Evolutionary conservation across 2,113 vertebrate species (phyloP).

Genomic region (Cathartes aura): DNA sequence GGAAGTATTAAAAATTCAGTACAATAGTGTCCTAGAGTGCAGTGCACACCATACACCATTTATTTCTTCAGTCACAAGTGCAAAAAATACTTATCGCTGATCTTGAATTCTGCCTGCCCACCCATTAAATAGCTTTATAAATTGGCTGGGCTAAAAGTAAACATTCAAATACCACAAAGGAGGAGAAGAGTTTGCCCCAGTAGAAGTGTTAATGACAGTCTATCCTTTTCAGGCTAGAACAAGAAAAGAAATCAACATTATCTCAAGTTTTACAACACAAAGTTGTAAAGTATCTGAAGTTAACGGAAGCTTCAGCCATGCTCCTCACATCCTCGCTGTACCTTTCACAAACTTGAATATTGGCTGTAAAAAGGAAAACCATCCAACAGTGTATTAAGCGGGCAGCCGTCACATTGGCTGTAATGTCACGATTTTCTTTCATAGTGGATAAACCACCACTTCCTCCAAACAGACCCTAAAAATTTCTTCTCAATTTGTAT

Average conservation of each 20-base stretch:
- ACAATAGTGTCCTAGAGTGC: background rate
- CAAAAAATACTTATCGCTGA: background rate
- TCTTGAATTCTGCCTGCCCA: background rate
- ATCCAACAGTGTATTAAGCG: background rate
- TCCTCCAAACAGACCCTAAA: background rate
- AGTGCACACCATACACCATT: background rate
- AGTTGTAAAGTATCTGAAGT: background rate
- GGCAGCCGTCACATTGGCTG: background rate
- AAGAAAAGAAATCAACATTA: background rate
- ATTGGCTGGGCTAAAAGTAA: background rate
- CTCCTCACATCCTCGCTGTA: background rate
- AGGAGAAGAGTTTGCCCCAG: background rate
- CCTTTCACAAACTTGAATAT: background rate
- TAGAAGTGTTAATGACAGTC: background rate
- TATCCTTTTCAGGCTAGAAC: background rate
- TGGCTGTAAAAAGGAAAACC: background rate
- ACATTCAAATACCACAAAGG: background rate
- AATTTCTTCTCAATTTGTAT: background rate
- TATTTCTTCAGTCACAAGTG: background rate
- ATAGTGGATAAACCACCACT: background rate
- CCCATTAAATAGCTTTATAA: background rate
- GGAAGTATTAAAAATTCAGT: background rate
- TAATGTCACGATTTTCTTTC: background rate
- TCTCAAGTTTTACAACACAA: background rate
- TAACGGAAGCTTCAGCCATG: background rate